A percentile compares a stretch with the other conserved stretches of the same genome.
Conservation (phyloP, 2,888 invertebrate species). For the Chirona hameri region DNA sequence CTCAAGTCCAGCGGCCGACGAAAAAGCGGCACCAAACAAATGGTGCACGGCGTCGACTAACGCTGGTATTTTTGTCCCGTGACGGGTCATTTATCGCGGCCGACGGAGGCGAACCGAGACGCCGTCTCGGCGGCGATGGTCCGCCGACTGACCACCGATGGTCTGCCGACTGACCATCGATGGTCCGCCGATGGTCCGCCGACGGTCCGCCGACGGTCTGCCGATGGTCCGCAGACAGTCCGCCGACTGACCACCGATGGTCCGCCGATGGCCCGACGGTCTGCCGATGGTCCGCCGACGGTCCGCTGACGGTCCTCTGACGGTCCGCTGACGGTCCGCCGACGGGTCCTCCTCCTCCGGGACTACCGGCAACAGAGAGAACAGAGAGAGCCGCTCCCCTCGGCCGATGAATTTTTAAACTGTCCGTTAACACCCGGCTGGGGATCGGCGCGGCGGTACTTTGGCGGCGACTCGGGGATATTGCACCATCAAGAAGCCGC, state of each 20-base stretch:
- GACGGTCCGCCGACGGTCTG: too few species aligned
- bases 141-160: not conserved
- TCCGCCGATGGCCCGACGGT: too few species aligned
- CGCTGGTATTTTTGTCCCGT: constrained; percentile 85
- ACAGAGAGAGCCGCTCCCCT: too few species aligned
- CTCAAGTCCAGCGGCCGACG: not conserved
- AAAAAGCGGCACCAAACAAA: not conserved
- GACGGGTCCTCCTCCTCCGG: too few species aligned
- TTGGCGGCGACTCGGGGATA: constrained; percentile 50
- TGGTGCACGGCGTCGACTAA: constrained; percentile 43
- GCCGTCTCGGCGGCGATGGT: constrained; percentile 62
- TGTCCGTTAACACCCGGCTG: constrained; percentile 36
- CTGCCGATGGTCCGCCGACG: too few species aligned
- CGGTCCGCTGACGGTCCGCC: too few species aligned
- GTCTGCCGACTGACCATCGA: not conserved
- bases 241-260: too few species aligned
- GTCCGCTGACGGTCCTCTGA: too few species aligned
- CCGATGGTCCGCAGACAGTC: too few species aligned
- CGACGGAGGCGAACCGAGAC: constrained; percentile 65
- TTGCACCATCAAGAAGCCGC: constrained; percentile 50
- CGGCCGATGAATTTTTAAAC: constrained; percentile 52
- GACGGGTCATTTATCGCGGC: constrained; percentile 78
- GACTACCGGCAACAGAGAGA: too few species aligned
- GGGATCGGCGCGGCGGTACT: constrained; percentile 45
- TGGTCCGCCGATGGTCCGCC: too few species aligned